Evolutionary conservation across 2,113 vertebrate species (phyloP).

Genomic region (Irena cyanogastra): DNA sequence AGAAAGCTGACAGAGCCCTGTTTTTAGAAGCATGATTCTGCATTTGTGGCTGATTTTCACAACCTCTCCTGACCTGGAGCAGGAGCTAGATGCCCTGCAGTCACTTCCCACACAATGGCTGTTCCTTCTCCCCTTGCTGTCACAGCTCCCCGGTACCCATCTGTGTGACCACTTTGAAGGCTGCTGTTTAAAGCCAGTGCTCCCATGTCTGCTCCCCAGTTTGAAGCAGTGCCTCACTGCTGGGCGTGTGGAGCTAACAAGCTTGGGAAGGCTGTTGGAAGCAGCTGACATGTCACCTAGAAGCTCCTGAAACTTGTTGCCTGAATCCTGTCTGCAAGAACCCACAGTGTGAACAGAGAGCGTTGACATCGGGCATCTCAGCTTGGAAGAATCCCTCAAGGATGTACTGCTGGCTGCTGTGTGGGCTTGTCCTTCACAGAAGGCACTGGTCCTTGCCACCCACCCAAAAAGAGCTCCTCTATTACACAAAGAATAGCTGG

Average conservation of each 20-base stretch:
- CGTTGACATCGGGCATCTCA: not conserved
- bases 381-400: not conserved
- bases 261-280: not conserved
- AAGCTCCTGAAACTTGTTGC: not conserved
- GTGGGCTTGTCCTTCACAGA: not conserved
- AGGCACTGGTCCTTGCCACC: not conserved
- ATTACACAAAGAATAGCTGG: not conserved
- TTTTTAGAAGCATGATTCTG: not conserved
- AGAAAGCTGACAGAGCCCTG: not conserved
- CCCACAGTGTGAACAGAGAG: fast-evolving
- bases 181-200: not conserved
- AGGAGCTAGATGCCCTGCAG: not conserved
- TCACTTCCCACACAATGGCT: not conserved
- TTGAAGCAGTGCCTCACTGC: not conserved
- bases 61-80: not conserved
- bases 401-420: fast-evolving
- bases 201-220: not conserved
- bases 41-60: not conserved
- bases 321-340: not conserved
- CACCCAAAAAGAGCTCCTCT: not conserved
- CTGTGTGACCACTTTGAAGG: not conserved
- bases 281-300: not conserved
- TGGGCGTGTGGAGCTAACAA: not conserved
- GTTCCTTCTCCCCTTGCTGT: not conserved
- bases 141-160: fast-evolving